phyloP scores from a whole-genome alignment of 2,113 vertebrate genomes.

The Corapipo altera region DNA sequence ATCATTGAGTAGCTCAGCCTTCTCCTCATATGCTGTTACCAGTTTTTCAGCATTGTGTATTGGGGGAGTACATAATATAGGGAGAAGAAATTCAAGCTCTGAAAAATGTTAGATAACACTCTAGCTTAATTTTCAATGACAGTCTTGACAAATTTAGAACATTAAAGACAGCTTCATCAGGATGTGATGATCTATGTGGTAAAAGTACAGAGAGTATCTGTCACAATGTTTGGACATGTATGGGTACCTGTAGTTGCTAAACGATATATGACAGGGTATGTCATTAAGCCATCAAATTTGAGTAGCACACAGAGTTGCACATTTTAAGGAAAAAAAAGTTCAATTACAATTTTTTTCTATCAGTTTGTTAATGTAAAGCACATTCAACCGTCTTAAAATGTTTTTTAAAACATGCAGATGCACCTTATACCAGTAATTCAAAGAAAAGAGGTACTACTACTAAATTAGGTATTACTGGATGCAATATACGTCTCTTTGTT shows the following conservation, averaged over 20 bases:
- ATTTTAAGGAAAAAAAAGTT: background rate
- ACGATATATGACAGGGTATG: background rate
- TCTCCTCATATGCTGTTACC: background rate
- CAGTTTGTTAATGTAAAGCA: background rate
- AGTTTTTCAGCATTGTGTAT: background rate
- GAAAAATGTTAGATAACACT: background rate
- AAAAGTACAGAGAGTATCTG: background rate
- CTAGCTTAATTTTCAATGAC: background rate
- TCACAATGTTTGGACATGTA: background rate
- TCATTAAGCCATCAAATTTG: background rate
- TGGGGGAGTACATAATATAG: background rate
- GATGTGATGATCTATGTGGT: background rate
- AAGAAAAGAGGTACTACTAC: background rate
- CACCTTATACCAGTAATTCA: background rate
- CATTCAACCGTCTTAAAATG: background rate
- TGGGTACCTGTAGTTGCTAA: background rate
- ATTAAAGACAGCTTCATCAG: background rate
- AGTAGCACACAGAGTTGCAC: background rate
- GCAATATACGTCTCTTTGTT: background rate
- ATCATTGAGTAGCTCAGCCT: background rate
- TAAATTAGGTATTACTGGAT: background rate
- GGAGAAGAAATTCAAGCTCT: background rate
- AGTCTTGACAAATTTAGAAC: background rate
- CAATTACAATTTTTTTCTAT: background rate
- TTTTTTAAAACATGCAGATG: background rate